Base-by-base conservation (phyloP, 2,888 invertebrate genomes). In the Eupsilia transversa region DNA sequence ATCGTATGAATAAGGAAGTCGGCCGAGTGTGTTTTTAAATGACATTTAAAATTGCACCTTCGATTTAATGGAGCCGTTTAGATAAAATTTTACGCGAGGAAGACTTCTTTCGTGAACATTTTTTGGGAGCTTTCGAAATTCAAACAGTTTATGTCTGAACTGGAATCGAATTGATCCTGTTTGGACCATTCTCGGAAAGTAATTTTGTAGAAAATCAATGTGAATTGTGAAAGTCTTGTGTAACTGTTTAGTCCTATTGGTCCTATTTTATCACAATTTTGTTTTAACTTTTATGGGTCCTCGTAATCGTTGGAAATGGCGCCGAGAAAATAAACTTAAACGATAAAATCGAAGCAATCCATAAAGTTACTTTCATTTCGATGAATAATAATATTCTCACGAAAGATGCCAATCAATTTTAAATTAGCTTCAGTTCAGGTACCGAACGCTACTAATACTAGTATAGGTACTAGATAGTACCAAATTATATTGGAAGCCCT, bases 1-100 rank as follows among this genome's bases (percentile, higher is more conserved):
- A 77, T 83, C 82, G 85, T 85, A 87, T 90, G 90, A 86, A 90
- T 89, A 87, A 85, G 81, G 87, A 89, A 87, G 77, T 77, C 73
- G 68, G 72, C 83, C 74, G 74, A 86, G 86, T 87, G 86, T 89
- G 82, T 87, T 86, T 87, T 86, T 86, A 87, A 87, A 86, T 82
- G 75, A 69, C 76, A 78, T 86, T 88, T 86, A 88, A 90, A 88
- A 85, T 82, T 77, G 80, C 86, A 81, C 54, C 83, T 87, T 85
- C 77, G 80, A 83, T 85, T 84, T 86, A 86, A 88, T 87, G 56
- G 71, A 86, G 80, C 73, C 81, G 80, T 87, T 87, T 75, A 86
- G 77, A 74, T 86, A 82, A 81, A 72, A 84, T 77, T 74, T 74
- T 76, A 87, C 64, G 69, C 38, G 10, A 35, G 61, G 74, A 68